A percentile compares a stretch with the other conserved stretches of the same genome.
These are phyloP conservation scores for Ormyrus labotus DNA, from an alignment of 2,888 invertebrate genomes.

Conservation along the genomic window DNA sequence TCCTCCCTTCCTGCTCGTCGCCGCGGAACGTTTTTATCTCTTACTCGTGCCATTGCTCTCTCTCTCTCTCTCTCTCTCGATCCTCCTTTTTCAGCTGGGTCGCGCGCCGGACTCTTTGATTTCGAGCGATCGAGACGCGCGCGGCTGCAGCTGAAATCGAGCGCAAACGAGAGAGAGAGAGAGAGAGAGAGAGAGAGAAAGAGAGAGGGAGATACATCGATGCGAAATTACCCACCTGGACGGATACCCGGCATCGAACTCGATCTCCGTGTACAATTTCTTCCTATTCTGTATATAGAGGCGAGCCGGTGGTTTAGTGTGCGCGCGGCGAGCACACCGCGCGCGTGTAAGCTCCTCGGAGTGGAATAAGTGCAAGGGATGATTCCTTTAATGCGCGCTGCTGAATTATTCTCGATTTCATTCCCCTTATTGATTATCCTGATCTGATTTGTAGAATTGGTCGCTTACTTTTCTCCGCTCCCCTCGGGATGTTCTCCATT, in stretches of 20 bases:
- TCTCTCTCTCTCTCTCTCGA: not conserved
- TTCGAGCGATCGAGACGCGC: constrained; percentile 36
- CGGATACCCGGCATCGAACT: constrained; percentile 22
- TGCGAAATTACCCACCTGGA: constrained; percentile 37
- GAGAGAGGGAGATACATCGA: not conserved
- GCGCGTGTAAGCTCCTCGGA: not conserved
- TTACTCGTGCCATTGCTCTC: constrained; percentile 11
- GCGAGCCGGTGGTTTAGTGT: too few relatives aligned
- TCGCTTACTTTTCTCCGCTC: too few relatives aligned
- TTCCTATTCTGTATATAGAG: not conserved
- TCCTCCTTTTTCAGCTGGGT: too few relatives aligned
- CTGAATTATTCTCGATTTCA: too few relatives aligned
- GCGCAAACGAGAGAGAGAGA: not conserved
- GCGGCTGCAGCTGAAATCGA: not conserved
- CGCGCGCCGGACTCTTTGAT: constrained; percentile 32
- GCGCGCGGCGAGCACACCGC: not conserved
- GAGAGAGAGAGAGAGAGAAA: not conserved
- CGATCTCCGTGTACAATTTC: not conserved
- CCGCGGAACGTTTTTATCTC: not conserved
- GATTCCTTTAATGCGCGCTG: too few relatives aligned
- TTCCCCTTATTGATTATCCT: too few relatives aligned
- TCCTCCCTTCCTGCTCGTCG: not conserved
- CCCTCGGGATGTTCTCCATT: too few relatives aligned
- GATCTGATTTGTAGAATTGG: too few relatives aligned
- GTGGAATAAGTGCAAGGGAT: too few relatives aligned